Evolutionary conservation across 1,140 invertebrate genomes (phyloP).

Genomic region (Hyles vespertilio): DNA sequence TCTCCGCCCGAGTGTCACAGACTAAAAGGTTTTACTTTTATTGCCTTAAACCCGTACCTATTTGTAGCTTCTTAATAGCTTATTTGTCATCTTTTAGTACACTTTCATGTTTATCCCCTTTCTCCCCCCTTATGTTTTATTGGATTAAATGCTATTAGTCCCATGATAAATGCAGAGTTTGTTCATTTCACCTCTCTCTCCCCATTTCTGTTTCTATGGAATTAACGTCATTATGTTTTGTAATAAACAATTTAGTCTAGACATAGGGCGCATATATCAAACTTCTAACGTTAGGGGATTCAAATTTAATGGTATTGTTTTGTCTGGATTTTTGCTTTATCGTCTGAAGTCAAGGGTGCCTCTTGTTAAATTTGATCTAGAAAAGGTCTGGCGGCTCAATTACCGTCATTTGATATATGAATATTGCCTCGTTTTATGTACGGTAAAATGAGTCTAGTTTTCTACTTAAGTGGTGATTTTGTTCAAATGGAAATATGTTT

Average conservation of each 20-base stretch:
- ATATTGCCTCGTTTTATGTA: too few species aligned
- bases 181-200: constrained; percentile 29
- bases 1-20: background rate
- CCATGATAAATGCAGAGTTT: constrained; percentile 16
- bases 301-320: constrained; percentile 21
- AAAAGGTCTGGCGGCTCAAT: too few species aligned
- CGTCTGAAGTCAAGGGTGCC: too few species aligned
- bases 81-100: constrained; percentile 21
- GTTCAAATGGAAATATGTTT: too few species aligned
- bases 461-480: too few species aligned
- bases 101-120: constrained; percentile 11
- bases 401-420: too few species aligned
- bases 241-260: constrained; percentile 31
- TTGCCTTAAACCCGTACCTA: constrained; percentile 3
- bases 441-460: too few species aligned
- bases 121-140: constrained; percentile 24
- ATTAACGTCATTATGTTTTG: constrained; percentile 16
- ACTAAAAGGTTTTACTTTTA: constrained; percentile 10
- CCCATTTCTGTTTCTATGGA: background rate
- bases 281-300: constrained; percentile 11
- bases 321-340: constrained; percentile 19
- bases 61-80: constrained; percentile 16
- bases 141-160: constrained; percentile 22
- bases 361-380: too few species aligned
- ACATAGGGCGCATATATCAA: constrained; percentile 20